A percentile compares a stretch with the other conserved stretches of the same genome.
phyloP scores from a whole-genome alignment of 2,888 invertebrate genomes.

The Mimas tiliae region DNA sequence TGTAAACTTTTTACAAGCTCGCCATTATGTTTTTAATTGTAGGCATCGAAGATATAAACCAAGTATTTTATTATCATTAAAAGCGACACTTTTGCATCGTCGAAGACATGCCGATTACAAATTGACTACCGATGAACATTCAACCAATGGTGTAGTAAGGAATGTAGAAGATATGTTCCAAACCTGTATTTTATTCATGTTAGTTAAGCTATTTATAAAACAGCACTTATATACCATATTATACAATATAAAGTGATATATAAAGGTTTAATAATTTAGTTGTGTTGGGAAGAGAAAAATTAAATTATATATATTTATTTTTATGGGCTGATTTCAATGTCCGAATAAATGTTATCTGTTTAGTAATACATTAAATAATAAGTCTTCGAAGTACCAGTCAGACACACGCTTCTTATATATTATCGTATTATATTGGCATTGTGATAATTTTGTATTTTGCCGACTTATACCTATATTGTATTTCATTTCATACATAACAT shows the following conservation, averaged over 20 bases:
- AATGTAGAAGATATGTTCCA: conserved; percentile 5
- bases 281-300: neutral
- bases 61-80: conserved; percentile 71
- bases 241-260: neutral
- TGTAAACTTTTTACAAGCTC: conserved; percentile 62
- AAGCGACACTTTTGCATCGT: conserved; percentile 61
- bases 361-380: no score
- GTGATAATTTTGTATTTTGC: no score
- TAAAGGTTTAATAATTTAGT: neutral
- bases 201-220: conserved; percentile 21
- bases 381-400: no score
- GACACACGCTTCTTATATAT: no score
- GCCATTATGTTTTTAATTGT: conserved; percentile 68
- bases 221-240: neutral
- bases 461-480: no score
- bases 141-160: conserved; percentile 22
- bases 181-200: conserved; percentile 30
- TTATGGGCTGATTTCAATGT: no score
- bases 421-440: no score
- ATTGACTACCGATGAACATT: conserved; percentile 48
- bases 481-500: no score
- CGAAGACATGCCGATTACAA: conserved; percentile 56
- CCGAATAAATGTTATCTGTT: no score
- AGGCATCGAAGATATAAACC: conserved; percentile 56
- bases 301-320: no score